These are phyloP conservation scores for Prinia subflava DNA, from an alignment of 2,113 vertebrate species.

Conservation along the genomic window DNA sequence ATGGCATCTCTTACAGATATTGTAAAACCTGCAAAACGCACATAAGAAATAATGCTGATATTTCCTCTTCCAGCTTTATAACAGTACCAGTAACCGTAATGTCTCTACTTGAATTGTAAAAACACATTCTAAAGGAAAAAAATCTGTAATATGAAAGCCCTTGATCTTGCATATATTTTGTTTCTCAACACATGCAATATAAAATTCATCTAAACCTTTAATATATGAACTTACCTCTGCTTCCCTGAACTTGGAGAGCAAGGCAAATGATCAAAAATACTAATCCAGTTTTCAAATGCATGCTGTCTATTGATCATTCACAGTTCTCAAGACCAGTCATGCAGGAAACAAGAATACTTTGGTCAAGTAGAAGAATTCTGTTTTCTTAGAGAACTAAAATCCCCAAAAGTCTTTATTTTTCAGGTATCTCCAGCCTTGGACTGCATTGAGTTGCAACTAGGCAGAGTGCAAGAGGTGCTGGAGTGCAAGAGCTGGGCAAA, in stretches of 20 bases:
- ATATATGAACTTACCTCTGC: conserved; percentile 78
- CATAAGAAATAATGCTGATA: neutral
- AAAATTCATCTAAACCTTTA: neutral
- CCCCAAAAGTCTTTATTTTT: neutral
- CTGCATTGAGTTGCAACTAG: neutral
- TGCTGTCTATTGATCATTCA: conserved; percentile 68
- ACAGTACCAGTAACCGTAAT: neutral
- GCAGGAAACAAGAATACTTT: conserved; percentile 31
- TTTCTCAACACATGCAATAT: neutral
- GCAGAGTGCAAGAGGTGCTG: neutral
- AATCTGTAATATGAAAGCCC: neutral
- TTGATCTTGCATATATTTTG: neutral
- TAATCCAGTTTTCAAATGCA: conserved; percentile 77
- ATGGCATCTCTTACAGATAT: neutral
- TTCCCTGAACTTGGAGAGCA: conserved; percentile 73
- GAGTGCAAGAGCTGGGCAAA: neutral
- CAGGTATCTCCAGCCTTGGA: neutral
- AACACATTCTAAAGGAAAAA: neutral
- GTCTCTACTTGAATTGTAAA: neutral
- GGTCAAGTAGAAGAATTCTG: neutral
- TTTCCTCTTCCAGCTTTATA: neutral
- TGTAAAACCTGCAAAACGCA: neutral
- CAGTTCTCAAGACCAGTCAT: conserved; percentile 27
- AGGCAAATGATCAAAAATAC: conserved; percentile 74
- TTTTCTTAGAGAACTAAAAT: neutral